Base-by-base conservation (phyloP, 2,797 vertebrate genomes). In the Myotis pilosus region DNA sequence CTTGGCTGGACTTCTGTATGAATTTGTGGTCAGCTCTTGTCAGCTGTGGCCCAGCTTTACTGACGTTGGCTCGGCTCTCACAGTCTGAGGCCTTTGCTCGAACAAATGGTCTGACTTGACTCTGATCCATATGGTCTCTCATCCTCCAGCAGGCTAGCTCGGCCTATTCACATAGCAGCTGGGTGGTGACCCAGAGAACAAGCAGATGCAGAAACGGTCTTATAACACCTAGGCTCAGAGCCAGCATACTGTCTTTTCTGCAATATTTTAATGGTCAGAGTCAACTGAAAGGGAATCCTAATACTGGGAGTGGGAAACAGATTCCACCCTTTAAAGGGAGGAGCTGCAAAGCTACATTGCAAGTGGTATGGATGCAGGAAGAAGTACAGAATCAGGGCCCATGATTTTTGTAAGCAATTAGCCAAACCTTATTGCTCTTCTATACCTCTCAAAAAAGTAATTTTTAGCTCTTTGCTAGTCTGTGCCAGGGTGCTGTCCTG, bases 11-110 rank as follows among this genome's bases (percentile, higher is more conserved):
- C 8, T 84, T 94, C 30, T 51, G 53, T 71, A 89, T 84, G 69
- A 82, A 47, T 91, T 76, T 84, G 25, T 91, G 66, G 72, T 92
- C 71, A 64, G 41, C 47, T 36, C 55, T 53, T 71, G 74, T 95
- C 81, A 69, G 15, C 47, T 87, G 25, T 64, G 55, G 51, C 49
- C 9, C 62, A 62, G 22, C 28, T 87, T 68, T 87, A n/a, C 62
- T 41, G 33, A 87, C 71, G 55, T 69, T 92, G n/a, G 23, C 87
- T 94, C 30, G 17, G 11, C 4, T 93, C 20, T 91, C 38, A 16
- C 11, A 7, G 38, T 62, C 25, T 95, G 62, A 53, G 53, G 51
- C 28, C 49, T 89, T 95, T 20, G 17, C 28, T 87, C 16, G 41
- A 20, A 81, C 62, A 96, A 69, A 60, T 38, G 57, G 8, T 57